Percentiles rank a stretch among this genome's conserved stretches.
Conservation (phyloP, 2,888 invertebrate genomes). For the Sphaerophoria rueppellii region DNA sequence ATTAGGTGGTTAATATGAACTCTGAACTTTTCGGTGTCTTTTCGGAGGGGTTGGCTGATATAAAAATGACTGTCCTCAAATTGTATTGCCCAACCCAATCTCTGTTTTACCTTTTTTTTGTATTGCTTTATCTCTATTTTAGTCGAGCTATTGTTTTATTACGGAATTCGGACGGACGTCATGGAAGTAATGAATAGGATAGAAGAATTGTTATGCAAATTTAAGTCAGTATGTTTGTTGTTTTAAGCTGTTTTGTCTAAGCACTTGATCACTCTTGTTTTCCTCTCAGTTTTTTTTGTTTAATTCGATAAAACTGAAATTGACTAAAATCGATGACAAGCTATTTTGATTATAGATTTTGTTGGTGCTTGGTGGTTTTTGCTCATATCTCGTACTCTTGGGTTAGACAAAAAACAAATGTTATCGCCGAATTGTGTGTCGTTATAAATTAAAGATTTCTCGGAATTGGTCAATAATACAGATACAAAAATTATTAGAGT, state of each 20-base stretch:
- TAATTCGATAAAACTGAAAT: neutral
- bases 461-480: too few relatives aligned
- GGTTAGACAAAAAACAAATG: neutral
- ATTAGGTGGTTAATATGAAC: neutral
- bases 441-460: too few relatives aligned
- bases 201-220: constrained; percentile 11
- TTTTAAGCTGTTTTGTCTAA: constrained; percentile 1
- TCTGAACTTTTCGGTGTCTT: constrained; percentile 21
- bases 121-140: neutral
- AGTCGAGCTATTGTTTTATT: constrained; percentile 25
- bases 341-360: constrained; percentile 9
- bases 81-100: constrained; percentile 17
- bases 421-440: neutral
- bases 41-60: neutral
- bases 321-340: constrained; percentile 34
- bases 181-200: constrained; percentile 23
- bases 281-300: neutral
- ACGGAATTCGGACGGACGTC: constrained; percentile 11
- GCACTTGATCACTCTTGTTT: neutral
- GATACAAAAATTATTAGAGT: too few relatives aligned
- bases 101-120: neutral
- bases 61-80: neutral
- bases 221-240: neutral
- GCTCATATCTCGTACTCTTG: constrained; percentile 32
- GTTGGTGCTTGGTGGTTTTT: too few relatives aligned